Evolutionary conservation across 2,888 invertebrate species (phyloP).

Genomic region (Punctoribates punctum): DNA sequence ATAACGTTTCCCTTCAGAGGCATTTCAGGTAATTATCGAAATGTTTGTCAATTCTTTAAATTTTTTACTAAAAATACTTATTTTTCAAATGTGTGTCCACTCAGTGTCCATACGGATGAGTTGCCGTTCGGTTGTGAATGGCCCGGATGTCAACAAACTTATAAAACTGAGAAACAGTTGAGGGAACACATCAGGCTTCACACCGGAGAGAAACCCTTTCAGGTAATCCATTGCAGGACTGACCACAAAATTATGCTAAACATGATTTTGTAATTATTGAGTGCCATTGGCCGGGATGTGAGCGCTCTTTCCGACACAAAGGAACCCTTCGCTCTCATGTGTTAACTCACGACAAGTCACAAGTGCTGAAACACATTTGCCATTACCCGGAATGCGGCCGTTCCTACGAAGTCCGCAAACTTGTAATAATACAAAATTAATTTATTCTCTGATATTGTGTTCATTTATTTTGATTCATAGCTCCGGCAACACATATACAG

Average conservation of each 20-base stretch:
- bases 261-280: not conserved
- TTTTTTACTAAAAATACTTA: too few species aligned
- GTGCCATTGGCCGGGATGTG: conserved; percentile 25
- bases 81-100: too few species aligned
- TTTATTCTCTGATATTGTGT: not conserved
- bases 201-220: not conserved
- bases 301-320: not conserved
- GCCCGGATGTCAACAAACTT: not conserved
- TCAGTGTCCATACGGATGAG: too few species aligned
- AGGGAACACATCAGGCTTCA: not conserved
- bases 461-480: not conserved
- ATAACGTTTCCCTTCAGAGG: too few species aligned
- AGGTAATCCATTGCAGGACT: too few species aligned
- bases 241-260: too few species aligned
- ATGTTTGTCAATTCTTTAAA: too few species aligned
- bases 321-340: not conserved
- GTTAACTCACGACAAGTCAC: not conserved
- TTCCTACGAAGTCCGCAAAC: not conserved
- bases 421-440: not conserved
- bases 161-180: not conserved
- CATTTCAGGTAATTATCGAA: too few species aligned
- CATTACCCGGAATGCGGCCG: conserved; percentile 4
- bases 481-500: not conserved
- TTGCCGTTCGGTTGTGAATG: too few species aligned
- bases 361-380: not conserved